Percentiles rank a stretch among this genome's conserved stretches.
phyloP scores from a whole-genome alignment of 2,113 vertebrate species.

The Suncus etruscus region DNA sequence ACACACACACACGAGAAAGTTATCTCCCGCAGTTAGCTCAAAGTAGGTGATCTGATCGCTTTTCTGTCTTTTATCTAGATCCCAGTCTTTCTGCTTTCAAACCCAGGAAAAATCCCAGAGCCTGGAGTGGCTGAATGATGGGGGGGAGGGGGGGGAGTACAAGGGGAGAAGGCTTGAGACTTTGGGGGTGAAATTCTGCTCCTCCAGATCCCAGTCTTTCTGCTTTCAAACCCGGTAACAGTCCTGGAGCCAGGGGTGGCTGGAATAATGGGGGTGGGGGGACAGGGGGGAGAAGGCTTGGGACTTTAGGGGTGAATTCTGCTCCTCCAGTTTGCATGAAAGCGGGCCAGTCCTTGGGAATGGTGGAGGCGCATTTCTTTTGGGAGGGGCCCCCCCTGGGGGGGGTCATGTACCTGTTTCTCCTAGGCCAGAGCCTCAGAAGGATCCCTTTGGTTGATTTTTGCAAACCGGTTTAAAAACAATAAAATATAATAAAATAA shows the following conservation, averaged over 20 bases:
- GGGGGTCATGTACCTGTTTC: slow-evolving; percentile 4
- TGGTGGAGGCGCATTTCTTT: not conserved
- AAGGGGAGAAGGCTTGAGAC: no score
- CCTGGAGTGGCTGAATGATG: not conserved
- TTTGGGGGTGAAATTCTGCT: not conserved
- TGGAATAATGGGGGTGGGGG: no score
- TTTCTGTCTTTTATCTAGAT: slow-evolving; percentile 34
- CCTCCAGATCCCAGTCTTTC: not conserved
- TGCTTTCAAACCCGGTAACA: slow-evolving; percentile 44
- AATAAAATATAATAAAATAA: not conserved
- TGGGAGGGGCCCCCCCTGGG: not conserved
- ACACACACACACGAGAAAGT: not conserved
- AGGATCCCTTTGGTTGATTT: not conserved
- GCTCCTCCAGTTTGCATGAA: not conserved
- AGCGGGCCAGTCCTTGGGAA: not conserved
- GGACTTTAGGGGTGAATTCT: not conserved
- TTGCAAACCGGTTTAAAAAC: no score
- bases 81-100: slow-evolving; percentile 50
- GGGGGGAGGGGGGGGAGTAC: no score
- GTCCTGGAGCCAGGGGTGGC: not conserved
- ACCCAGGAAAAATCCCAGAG: not conserved
- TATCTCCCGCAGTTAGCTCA: not conserved
- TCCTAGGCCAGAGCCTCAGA: not conserved
- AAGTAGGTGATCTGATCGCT: slow-evolving; percentile 45
- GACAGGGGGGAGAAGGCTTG: no score